A percentile compares a stretch with the other conserved stretches of the same genome.
Evolutionary conservation across 2,113 vertebrate genomes (phyloP).

Genomic region (Terrapene triunguis): DNA sequence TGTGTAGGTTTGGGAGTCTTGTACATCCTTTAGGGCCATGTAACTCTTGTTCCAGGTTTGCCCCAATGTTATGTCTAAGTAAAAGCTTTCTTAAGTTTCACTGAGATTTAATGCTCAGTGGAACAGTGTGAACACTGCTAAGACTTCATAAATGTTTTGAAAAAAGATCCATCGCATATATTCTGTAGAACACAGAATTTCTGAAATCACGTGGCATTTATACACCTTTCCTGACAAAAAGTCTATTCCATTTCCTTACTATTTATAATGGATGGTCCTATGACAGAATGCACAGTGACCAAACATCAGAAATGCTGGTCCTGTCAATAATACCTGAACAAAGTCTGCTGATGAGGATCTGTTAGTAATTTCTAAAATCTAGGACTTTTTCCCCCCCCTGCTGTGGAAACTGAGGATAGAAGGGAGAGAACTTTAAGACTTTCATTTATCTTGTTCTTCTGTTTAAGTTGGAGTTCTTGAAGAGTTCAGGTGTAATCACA

Average conservation of each 20-base stretch:
- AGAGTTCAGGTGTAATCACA: slow-evolving; percentile 88
- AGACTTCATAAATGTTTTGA: slow-evolving; percentile 17
- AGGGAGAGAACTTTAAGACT: slow-evolving; percentile 72
- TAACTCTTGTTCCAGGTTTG: neutral
- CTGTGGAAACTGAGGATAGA: neutral
- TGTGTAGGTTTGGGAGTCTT: neutral
- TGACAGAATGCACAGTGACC: neutral
- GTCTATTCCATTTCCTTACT: slow-evolving; percentile 38
- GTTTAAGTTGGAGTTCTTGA: slow-evolving; percentile 81
- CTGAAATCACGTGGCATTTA: slow-evolving; percentile 65
- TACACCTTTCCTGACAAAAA: slow-evolving; percentile 35
- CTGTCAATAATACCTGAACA: slow-evolving; percentile 1
- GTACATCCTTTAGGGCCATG: neutral
- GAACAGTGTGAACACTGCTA: neutral
- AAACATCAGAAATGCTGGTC: slow-evolving; percentile 19
- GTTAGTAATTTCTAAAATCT: neutral
- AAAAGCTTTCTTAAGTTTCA: neutral
- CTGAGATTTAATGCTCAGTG: neutral
- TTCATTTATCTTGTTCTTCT: slow-evolving; percentile 81
- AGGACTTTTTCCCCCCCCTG: neutral
- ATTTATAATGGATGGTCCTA: slow-evolving; percentile 11
- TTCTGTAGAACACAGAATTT: slow-evolving; percentile 34
- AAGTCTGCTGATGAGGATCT: neutral
- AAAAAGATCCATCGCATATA: slow-evolving; percentile 24
- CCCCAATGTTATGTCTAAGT: neutral